Evolutionary conservation across 2,797 vertebrate species (phyloP), one percentile per base, ranked within the genome.

Genomic region (Chelidonichthys spinosus): DNA sequence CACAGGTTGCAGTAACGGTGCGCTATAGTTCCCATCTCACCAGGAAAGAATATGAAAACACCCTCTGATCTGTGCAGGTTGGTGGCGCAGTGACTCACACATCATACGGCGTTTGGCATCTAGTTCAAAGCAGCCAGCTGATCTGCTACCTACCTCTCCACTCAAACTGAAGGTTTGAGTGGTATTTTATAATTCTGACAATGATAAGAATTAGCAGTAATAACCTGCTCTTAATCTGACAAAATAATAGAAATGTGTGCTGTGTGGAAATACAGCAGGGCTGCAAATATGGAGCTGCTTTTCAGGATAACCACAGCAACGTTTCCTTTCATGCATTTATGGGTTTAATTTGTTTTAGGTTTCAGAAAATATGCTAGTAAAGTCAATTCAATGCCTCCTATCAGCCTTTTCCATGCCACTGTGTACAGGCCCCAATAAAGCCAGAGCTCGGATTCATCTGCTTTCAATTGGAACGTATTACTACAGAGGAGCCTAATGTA

Each of bases 381-480:
- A 25, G 46, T 44, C 9, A 17, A 56, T 56, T 63, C 66, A 69
- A 83, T 17, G 61, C 75, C 40, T 18, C 80, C 36, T 42, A 53
- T 61, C 61, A 63, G 74, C 15, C 25, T 39, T 44, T 62, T 52
- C 37, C 47, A 10, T 17, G 17, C 42, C 8, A 18, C 37, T 6
- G 43, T 13, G 64, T 76, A 32, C 49, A n/a, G 63, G 15, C 43
- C 63, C 55, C 80, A 81, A 80, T 87, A 36, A 68, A 84, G 54
- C 58, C 15, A 1, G 4, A 64, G 70, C 78, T 37, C 8, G 2
- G 44, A 78, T 82, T 84, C 69, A 74, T 82, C 85, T 79, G 73
- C 71, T 72, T 79, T 67, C 63, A 69, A 85, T 79, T 79, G 76
- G 74, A 82, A 47, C 43, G 13, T 35, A 81, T 89, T 88, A 84